Base-by-base conservation (phyloP, 2,113 vertebrate genomes). In the Hiodon alosoides region DNA sequence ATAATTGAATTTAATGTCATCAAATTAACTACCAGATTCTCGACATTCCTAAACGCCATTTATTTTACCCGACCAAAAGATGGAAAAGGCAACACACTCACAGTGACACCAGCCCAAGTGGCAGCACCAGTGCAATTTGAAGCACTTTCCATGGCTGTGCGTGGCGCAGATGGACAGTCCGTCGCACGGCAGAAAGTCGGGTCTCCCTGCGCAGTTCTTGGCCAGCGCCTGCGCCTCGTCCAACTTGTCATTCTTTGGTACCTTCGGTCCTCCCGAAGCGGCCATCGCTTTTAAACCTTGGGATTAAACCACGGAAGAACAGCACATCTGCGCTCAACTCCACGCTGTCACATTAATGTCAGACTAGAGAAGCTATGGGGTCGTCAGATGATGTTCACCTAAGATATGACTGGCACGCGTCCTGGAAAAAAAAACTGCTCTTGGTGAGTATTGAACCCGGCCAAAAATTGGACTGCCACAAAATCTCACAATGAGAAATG, bases 101-200 rank as follows among this genome's bases (percentile, higher is more conserved):
- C 97, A 99, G 92, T 99, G 97, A 86, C 97, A 98, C 96, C 97
- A 99, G 83, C 97, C 97, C 82, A 99, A 90, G 90, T 98, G 97
- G 85, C 97, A 99, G 92, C 97, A 98, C 97, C 96, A 98, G 91
- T 99, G 97, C 84, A 98, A 95, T 86, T 95, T 96, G 93, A 98
- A 99, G 91, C 96, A 98, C 90, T 96, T 96, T 84, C 97, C 97
- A 76, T 99, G 97, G 89, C 95, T 98, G 91, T 98, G 97, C 61
- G 95, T 98, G 73, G 96, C 94, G 90, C 97, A 98, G 90, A 96
- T 95, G 85, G 96, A 97, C 78, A 97, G 94, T 82, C 96, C 95
- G 80, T 98, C 96, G 83, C 97, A 99, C 76, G 96, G 97, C 85
- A 98, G 93, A 88, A 99, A 99, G 92, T 98, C 96, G 78, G 96